Conservation (phyloP, 1,140 invertebrate species). For the Stegodyphus mimosarum region DNA sequence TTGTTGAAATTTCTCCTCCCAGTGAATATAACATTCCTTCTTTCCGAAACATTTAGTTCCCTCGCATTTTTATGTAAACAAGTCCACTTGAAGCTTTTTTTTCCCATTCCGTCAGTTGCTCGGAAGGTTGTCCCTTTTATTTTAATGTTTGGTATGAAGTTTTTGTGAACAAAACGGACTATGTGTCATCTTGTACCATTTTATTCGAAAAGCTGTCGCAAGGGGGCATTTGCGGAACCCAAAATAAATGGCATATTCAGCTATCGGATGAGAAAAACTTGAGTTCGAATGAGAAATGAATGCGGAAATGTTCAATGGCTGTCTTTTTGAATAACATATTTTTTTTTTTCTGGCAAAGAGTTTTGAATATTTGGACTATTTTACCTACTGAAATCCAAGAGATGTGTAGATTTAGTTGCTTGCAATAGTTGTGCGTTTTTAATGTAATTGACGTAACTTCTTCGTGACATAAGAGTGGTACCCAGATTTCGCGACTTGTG, state of each 20-base stretch:
- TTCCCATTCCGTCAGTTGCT: background rate
- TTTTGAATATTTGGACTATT: no score
- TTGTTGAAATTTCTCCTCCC: background rate
- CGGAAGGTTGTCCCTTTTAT: background rate
- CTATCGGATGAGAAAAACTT: background rate
- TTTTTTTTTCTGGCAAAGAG: no score
- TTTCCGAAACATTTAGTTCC: constrained; percentile 51
- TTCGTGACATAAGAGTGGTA: no score
- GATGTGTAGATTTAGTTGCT: no score
- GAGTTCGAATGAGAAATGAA: no score
- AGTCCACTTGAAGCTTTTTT: background rate
- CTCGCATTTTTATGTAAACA: constrained; percentile 1
- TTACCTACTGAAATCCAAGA: no score
- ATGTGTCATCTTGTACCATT: background rate
- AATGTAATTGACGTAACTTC: no score
- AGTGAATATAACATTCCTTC: constrained; percentile 27
- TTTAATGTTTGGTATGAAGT: background rate
- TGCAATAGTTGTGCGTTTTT: no score
- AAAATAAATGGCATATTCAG: background rate
- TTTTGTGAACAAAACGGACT: background rate
- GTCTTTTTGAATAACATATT: no score
- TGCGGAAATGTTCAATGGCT: no score
- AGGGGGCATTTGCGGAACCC: background rate
- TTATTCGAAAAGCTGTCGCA: background rate
- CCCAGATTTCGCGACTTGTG: no score